Evolutionary conservation across 2,113 vertebrate species (phyloP).

Genomic region (Dolichotis patagonum): DNA sequence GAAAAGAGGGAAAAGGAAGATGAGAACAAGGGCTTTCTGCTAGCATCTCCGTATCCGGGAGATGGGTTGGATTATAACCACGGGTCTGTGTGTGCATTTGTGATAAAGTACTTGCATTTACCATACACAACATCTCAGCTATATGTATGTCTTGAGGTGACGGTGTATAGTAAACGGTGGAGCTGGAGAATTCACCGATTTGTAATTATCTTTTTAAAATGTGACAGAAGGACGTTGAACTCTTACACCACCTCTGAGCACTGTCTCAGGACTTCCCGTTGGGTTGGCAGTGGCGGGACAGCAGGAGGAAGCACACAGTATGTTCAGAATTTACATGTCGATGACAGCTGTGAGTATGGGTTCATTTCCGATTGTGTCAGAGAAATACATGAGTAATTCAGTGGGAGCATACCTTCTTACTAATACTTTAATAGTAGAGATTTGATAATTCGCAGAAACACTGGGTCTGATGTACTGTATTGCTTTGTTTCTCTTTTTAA

Average conservation of each 20-base stretch:
- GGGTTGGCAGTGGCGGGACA: background rate
- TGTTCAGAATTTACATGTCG: background rate
- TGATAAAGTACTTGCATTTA: background rate
- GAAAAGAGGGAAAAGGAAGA: background rate
- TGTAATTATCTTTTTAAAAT: background rate
- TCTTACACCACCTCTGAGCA: background rate
- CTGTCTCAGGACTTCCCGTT: background rate
- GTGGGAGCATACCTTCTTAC: background rate
- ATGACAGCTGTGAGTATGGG: background rate
- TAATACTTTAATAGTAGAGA: background rate
- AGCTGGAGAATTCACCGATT: background rate
- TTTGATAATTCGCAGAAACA: background rate
- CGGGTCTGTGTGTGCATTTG: background rate
- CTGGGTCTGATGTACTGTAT: background rate
- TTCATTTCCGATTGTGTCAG: background rate
- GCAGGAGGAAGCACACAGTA: background rate
- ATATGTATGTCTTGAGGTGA: background rate
- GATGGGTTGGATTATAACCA: background rate
- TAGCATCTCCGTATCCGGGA: background rate
- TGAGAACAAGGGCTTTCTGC: background rate
- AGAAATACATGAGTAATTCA: background rate
- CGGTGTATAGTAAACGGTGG: background rate
- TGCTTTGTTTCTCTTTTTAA: background rate
- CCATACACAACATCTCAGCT: background rate
- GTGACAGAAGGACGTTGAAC: background rate